Evolutionary conservation across 2,113 vertebrate genomes (phyloP).

Genomic region (Vulpes lagopus): DNA sequence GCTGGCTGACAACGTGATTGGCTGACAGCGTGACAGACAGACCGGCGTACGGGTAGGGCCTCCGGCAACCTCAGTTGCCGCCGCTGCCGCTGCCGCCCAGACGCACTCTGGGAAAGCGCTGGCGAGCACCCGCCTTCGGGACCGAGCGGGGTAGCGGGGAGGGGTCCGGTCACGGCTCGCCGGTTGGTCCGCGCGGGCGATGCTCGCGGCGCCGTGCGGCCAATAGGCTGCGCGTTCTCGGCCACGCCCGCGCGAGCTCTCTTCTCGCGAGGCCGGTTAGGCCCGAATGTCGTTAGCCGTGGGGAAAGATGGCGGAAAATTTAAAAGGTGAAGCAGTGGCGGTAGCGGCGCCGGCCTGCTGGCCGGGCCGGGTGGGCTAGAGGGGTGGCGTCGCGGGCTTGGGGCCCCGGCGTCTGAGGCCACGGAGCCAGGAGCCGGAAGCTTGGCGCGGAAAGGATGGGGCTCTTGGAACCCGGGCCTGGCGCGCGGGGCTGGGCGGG

Average conservation of each 20-base stretch:
- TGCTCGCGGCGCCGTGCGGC: neutral
- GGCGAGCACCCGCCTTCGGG: conserved; percentile 30
- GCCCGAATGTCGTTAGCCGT: conserved; percentile 83
- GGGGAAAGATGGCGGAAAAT: conserved; percentile 87
- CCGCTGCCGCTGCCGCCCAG: conserved; percentile 8
- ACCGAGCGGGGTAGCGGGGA: conserved; percentile 53
- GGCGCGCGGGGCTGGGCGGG: conserved; percentile 76
- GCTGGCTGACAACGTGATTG: conserved; percentile 68
- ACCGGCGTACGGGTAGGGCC: neutral
- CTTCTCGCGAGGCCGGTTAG: conserved; percentile 78
- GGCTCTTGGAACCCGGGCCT: conserved; percentile 57
- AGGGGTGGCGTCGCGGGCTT: conserved; percentile 45
- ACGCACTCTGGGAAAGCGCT: conserved; percentile 59
- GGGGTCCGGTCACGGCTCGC: conserved; percentile 38
- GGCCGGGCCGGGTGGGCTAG: conserved; percentile 61
- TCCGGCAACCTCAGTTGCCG: neutral
- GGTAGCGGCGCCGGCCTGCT: conserved; percentile 31
- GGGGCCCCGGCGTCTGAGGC: conserved; percentile 36
- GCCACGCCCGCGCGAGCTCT: conserved; percentile 72
- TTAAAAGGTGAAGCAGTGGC: conserved; percentile 86
- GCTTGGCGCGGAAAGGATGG: conserved; percentile 24
- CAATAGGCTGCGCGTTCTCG: conserved; percentile 64
- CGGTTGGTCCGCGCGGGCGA: conserved; percentile 53
- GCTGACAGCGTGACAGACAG: conserved; percentile 49
- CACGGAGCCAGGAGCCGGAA: conserved; percentile 39